A percentile compares a stretch with the other conserved stretches of the same genome.
phyloP scores from a whole-genome alignment of 2,797 vertebrate genomes.

The Schizothorax lantsangensis region DNA sequence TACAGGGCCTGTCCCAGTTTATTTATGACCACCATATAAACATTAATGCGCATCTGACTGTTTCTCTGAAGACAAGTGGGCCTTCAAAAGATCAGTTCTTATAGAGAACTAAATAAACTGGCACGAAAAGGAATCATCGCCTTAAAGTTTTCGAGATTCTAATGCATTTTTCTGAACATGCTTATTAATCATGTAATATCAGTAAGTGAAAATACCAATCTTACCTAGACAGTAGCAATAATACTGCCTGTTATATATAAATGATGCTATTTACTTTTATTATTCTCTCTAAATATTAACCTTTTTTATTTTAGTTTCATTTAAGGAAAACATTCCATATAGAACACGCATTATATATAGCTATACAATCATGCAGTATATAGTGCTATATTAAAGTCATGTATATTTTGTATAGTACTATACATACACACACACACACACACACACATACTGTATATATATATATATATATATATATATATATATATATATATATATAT shows the following conservation, averaged over 20 bases:
- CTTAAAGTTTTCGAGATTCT: not conserved
- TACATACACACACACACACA: no score
- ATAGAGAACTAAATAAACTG: not conserved
- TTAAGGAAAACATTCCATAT: no score
- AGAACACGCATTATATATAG: no score
- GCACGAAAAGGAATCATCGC: not conserved
- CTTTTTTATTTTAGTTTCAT: no score
- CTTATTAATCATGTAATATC: not conserved
- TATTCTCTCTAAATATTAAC: not conserved
- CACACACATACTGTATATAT: no score
- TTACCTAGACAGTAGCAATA: not conserved
- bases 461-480: no score
- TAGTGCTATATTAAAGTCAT: no score
- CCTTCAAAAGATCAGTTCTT: not conserved
- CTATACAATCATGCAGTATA: no score
- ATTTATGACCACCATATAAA: no score
- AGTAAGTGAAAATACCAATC: not conserved
- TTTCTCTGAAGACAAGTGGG: not conserved
- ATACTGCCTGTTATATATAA: not conserved
- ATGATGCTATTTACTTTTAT: not conserved
- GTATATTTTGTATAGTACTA: no score
- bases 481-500: no score
- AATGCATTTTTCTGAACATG: not conserved
- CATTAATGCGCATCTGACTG: not conserved
- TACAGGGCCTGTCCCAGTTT: no score